These are phyloP conservation scores for Paramormyrops kingsleyae DNA, from an alignment of 2,113 vertebrate genomes.

Conservation along the genomic window DNA sequence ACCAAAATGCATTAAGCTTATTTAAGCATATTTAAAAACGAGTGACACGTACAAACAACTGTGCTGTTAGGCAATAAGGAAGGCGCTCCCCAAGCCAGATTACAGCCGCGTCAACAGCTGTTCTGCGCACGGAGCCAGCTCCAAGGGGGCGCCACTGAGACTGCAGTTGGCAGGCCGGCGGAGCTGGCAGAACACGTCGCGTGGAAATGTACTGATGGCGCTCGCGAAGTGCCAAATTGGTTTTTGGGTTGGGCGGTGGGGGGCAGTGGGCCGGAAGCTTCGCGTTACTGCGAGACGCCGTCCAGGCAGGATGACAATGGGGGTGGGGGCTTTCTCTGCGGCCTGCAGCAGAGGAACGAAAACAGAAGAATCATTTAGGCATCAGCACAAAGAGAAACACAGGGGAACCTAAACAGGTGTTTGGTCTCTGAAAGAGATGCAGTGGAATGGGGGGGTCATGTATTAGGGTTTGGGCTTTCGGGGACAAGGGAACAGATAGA, in stretches of 20 bases:
- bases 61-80: not conserved
- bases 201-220: not conserved
- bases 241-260: not conserved
- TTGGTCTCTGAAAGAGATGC: not conserved
- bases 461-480: not conserved
- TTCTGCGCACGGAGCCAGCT: not conserved
- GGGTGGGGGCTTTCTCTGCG: not conserved
- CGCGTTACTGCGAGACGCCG: not conserved
- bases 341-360: not conserved
- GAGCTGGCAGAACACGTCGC: not conserved
- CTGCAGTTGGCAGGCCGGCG: not conserved
- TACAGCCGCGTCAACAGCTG: not conserved
- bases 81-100: not conserved
- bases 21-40: slow-evolving; percentile 11
- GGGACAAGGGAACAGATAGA: not conserved
- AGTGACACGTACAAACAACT: slow-evolving; percentile 3
- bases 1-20: not conserved
- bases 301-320: not conserved
- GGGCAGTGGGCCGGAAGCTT: not conserved
- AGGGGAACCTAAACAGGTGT: not conserved
- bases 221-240: not conserved
- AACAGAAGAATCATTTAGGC: not conserved
- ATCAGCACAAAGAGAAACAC: not conserved
- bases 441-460: not conserved
- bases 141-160: not conserved